These are phyloP conservation scores for Aleiodes alternator DNA, from an alignment of 2,888 invertebrate genomes.

Conservation along the genomic window DNA sequence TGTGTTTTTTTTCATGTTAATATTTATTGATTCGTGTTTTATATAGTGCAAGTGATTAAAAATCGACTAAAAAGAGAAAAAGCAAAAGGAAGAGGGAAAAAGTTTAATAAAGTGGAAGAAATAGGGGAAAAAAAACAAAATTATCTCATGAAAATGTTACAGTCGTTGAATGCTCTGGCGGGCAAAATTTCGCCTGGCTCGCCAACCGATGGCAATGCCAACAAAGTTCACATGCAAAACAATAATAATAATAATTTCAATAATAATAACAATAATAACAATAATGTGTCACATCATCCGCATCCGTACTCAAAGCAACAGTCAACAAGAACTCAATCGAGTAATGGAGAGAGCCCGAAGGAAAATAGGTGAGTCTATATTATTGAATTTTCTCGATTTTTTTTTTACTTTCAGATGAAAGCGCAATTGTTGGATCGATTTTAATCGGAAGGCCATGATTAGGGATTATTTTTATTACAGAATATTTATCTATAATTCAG, in stretches of 20 bases:
- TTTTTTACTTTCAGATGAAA: neutral
- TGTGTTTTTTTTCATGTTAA: too few species aligned
- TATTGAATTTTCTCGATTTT: constrained; percentile 29
- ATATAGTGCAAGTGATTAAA: neutral
- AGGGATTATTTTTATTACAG: too few species aligned
- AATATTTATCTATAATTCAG: too few species aligned
- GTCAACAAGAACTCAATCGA: constrained; percentile 61
- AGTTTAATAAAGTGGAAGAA: neutral
- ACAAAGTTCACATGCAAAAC: constrained; percentile 80
- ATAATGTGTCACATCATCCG: constrained; percentile 64
- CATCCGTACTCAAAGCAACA: constrained; percentile 72
- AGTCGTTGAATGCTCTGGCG: constrained; percentile 91
- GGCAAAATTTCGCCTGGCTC: constrained; percentile 91
- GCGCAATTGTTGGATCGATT: too few species aligned
- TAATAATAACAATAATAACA: constrained; percentile 73
- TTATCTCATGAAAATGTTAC: constrained; percentile 82
- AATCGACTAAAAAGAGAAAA: neutral
- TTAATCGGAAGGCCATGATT: too few species aligned
- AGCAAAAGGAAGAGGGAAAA: neutral
- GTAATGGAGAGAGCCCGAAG: constrained; percentile 71
- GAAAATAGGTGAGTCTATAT: constrained; percentile 70
- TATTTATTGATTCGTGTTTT: too few species aligned
- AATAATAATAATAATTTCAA: constrained; percentile 72
- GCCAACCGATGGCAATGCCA: constrained; percentile 82
- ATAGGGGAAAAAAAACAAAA: constrained; percentile 8